These are phyloP conservation scores for Drosophila baimaii DNA, from an alignment of 1,140 invertebrate species.

Conservation along the genomic window DNA sequence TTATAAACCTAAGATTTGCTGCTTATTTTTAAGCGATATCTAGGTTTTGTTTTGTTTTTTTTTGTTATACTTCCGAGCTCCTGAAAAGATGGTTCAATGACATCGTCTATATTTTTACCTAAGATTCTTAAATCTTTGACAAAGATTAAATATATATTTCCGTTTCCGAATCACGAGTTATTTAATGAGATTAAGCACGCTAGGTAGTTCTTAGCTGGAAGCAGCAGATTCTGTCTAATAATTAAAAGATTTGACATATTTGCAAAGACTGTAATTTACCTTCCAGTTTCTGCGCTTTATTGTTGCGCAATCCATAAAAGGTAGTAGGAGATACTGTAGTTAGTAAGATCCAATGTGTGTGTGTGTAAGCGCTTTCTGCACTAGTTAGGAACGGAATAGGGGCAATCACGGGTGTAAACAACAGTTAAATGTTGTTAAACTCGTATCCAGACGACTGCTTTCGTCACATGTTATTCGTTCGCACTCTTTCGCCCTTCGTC, in stretches of 20 bases:
- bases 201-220: not conserved
- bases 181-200: not conserved
- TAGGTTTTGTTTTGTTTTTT: too few species aligned
- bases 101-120: not conserved
- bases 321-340: conserved; percentile 1
- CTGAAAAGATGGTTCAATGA: not conserved
- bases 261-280: not conserved
- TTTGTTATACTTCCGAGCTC: too few species aligned
- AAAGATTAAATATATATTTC: too few species aligned
- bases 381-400: conserved; percentile 19
- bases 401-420: conserved; percentile 51
- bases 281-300: not conserved
- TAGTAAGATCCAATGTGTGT: too few species aligned
- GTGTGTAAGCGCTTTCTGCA: conserved; percentile 20
- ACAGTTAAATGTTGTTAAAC: conserved; percentile 56
- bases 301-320: conserved; percentile 3
- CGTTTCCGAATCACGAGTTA: not conserved
- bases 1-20: too few species aligned
- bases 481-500: conserved; percentile 19
- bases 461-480: conserved; percentile 46
- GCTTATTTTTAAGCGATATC: too few species aligned
- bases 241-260: not conserved
- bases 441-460: conserved; percentile 37
- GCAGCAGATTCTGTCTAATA: not conserved
- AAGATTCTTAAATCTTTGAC: not conserved